These are phyloP conservation scores for Odontocerum albicorne DNA, from an alignment of 2,888 invertebrate genomes.

Conservation along the genomic window DNA sequence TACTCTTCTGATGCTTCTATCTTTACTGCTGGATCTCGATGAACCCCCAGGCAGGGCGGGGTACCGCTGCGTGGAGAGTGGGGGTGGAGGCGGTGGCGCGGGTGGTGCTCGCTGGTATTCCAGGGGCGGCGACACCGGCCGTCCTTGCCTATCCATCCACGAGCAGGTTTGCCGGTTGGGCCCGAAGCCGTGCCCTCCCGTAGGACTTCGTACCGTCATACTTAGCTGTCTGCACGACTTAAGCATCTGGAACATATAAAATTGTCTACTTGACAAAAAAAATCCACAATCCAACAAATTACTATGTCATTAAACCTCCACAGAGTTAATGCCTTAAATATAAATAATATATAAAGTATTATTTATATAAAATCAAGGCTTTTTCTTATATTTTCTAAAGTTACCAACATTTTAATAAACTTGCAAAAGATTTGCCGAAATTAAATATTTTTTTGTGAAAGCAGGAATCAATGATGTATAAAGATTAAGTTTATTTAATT, in stretches of 20 bases:
- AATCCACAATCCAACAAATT: too few species aligned
- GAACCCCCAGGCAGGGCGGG: slow-evolving; percentile 40
- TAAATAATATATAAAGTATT: too few species aligned
- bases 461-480: too few species aligned
- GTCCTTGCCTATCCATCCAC: slow-evolving; percentile 92
- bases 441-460: too few species aligned
- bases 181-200: slow-evolving; percentile 55
- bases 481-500: too few species aligned
- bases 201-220: slow-evolving; percentile 85
- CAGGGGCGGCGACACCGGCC: slow-evolving; percentile 83
- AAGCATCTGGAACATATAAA: slow-evolving; percentile 66
- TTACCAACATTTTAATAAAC: too few species aligned
- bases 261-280: too few species aligned
- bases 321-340: too few species aligned
- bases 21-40: slow-evolving; percentile 59
- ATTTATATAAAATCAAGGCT: too few species aligned
- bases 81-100: slow-evolving; percentile 44
- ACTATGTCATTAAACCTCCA: too few species aligned
- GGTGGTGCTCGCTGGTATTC: slow-evolving; percentile 53
- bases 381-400: too few species aligned
- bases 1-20: slow-evolving; percentile 67
- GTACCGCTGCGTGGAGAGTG: slow-evolving; percentile 39
- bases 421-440: too few species aligned
- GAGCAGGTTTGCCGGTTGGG: slow-evolving; percentile 80
- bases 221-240: slow-evolving; percentile 86